A percentile compares a stretch with the other conserved stretches of the same genome.
Conservation (phyloP, 2,888 invertebrate genomes). For the Bhutanitis thaidina region DNA sequence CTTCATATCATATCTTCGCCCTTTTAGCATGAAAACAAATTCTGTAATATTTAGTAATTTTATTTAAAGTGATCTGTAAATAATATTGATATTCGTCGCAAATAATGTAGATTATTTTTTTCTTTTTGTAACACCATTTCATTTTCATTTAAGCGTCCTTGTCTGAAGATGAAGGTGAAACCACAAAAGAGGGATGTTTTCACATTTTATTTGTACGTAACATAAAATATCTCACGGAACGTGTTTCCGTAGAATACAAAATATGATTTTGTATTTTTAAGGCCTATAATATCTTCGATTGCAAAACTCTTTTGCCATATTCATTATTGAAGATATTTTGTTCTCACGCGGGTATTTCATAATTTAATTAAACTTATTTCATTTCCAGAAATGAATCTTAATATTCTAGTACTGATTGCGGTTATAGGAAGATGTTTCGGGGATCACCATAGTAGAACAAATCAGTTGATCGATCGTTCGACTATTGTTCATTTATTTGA, state of each 20-base stretch:
- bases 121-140: too few species aligned
- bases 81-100: too few species aligned
- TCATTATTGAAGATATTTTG: too few species aligned
- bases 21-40: too few species aligned
- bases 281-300: too few species aligned
- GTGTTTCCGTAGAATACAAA: neutral
- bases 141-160: neutral
- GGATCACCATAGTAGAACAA: conserved; percentile 41
- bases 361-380: neutral
- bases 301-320: too few species aligned
- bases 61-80: too few species aligned
- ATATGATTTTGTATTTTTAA: neutral
- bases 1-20: too few species aligned
- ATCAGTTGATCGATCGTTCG: conserved; percentile 75
- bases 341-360: too few species aligned
- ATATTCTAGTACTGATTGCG: neutral
- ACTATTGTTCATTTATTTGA: conserved; percentile 89
- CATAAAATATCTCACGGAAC: conserved; percentile 7
- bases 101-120: too few species aligned
- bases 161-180: conserved; percentile 6
- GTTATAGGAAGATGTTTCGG: neutral
- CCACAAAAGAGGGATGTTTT: conserved; percentile 12
- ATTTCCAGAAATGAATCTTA: conserved; percentile 12
- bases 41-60: neutral
- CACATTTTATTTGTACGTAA: conserved; percentile 1